Conservation (phyloP, 2,797 vertebrate genomes). For the Phataginus tetradactyla region DNA sequence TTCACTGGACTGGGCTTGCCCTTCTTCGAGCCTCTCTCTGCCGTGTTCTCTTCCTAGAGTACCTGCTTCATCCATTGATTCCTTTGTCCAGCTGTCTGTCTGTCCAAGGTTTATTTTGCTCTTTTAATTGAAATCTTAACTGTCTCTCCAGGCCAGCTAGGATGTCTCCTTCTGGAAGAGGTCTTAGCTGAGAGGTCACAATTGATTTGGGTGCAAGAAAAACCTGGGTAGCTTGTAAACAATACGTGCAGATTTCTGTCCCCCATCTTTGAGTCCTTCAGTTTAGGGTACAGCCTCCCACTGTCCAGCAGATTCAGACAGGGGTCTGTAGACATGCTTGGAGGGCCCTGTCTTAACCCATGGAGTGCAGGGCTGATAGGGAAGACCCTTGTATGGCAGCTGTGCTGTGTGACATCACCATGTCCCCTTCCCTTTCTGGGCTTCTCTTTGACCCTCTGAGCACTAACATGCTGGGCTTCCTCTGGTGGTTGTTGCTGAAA, state of each 20-base stretch:
- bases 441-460: not conserved
- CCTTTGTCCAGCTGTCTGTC: not conserved
- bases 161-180: not conserved
- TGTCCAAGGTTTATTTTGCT: conserved; percentile 7
- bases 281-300: not conserved
- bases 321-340: not conserved
- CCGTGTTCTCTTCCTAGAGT: not conserved
- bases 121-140: conserved; percentile 8
- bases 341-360: not conserved
- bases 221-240: not conserved
- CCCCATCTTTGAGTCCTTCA: not conserved
- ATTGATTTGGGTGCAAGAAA: not conserved
- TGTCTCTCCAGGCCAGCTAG: not conserved
- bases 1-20: not conserved
- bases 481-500: not conserved
- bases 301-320: not conserved
- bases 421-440: not conserved
- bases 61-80: not conserved
- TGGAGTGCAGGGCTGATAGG: not conserved
- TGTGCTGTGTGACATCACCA: not conserved
- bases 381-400: not conserved
- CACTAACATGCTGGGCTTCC: not conserved
- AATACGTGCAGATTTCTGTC: not conserved
- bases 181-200: not conserved
- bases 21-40: not conserved